A percentile compares a stretch with the other conserved stretches of the same genome.
Conservation (phyloP, 2,888 invertebrate genomes). For the Macaria liturata region DNA sequence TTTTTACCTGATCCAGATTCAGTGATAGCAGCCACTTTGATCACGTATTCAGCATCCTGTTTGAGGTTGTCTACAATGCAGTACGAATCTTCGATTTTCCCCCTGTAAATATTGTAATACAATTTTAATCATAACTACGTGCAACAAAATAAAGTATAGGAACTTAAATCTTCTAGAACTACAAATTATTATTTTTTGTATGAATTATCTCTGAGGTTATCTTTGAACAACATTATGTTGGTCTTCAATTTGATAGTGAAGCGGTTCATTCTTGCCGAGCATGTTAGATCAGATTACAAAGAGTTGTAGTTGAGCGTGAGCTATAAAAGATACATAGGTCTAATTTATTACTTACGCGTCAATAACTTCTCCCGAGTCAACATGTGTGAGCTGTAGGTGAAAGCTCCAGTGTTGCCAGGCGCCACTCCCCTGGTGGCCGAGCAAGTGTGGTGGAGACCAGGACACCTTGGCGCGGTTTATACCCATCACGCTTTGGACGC, state of each 20-base stretch:
- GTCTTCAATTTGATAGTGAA: no score
- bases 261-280: no score
- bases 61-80: slow-evolving; percentile 87
- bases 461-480: slow-evolving; percentile 88
- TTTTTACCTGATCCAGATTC: slow-evolving; percentile 84
- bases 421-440: slow-evolving; percentile 88
- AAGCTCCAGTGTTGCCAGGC: slow-evolving; percentile 90
- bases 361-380: slow-evolving; percentile 55
- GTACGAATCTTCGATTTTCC: slow-evolving; percentile 83
- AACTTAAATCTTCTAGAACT: no score
- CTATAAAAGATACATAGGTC: no score
- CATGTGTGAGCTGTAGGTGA: slow-evolving; percentile 87
- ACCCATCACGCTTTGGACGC: slow-evolving; percentile 92
- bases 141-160: background rate
- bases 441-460: slow-evolving; percentile 91
- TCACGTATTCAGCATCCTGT: slow-evolving; percentile 89
- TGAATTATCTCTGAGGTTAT: no score
- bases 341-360: slow-evolving; percentile 55
- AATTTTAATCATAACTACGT: no score
- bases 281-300: no score
- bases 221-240: no score
- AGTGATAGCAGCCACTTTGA: slow-evolving; percentile 92
- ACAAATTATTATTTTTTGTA: no score
- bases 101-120: slow-evolving; percentile 50
- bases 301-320: no score